These are phyloP conservation scores for Machaerirhynchus nigripectus DNA, from an alignment of 2,113 vertebrate genomes.

Conservation along the genomic window DNA sequence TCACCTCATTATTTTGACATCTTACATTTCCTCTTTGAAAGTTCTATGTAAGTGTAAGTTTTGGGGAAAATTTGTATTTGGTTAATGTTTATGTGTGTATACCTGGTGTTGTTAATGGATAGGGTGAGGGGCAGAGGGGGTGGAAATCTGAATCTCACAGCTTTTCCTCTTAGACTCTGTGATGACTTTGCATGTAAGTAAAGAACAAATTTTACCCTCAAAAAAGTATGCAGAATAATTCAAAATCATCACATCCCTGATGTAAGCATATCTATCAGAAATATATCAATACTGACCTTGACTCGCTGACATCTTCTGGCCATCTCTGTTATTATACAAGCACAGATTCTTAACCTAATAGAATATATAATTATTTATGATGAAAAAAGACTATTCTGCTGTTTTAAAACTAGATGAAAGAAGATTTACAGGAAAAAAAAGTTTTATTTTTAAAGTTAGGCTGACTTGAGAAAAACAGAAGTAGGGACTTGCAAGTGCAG, in stretches of 20 bases:
- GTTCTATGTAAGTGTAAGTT: background rate
- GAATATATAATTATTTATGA: background rate
- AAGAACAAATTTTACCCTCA: background rate
- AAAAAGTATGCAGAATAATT: background rate
- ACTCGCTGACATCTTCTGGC: background rate
- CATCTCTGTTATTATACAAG: background rate
- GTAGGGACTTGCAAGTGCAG: background rate
- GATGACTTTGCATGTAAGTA: background rate
- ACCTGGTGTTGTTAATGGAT: background rate
- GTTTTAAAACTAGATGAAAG: background rate
- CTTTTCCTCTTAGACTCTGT: background rate
- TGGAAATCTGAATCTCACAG: background rate
- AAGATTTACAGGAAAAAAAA: background rate
- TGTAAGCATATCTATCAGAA: background rate
- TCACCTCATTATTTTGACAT: background rate
- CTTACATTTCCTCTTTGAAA: background rate
- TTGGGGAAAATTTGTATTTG: background rate
- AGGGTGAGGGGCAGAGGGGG: rapidly evolving
- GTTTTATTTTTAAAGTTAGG: background rate
- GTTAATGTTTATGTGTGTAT: background rate
- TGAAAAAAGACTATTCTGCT: background rate
- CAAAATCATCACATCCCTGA: background rate
- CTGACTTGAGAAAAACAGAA: background rate
- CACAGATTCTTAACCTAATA: background rate
- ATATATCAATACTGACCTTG: background rate